Percentiles rank a stretch among this genome's conserved stretches.
Conservation (phyloP, 1,140 invertebrate species). For the Mactra quadrangularis region DNA sequence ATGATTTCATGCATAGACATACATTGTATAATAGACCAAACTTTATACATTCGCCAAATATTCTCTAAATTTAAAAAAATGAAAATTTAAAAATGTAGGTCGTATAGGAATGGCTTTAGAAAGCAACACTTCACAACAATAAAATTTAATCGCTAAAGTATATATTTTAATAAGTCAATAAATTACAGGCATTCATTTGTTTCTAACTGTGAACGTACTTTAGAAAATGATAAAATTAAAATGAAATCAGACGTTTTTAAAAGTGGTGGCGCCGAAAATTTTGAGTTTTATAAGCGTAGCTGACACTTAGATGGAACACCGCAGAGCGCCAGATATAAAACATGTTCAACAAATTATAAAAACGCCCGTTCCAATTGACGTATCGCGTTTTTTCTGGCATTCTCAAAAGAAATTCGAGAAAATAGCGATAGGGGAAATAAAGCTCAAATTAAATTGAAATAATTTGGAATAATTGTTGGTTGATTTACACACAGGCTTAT, state of each 20-base stretch:
- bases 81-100: no score
- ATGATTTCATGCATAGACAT: no score
- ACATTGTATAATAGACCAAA: no score
- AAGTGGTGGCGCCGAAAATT: slow-evolving; percentile 51
- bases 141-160: slow-evolving; percentile 31
- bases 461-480: slow-evolving; percentile 27
- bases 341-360: slow-evolving; percentile 50
- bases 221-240: slow-evolving; percentile 30
- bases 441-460: slow-evolving; percentile 50
- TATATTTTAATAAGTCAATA: slow-evolving; percentile 47
- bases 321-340: slow-evolving; percentile 27
- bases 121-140: slow-evolving; percentile 7
- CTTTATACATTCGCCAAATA: no score
- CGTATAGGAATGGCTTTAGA: neutral
- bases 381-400: slow-evolving; percentile 28
- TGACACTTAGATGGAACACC: slow-evolving; percentile 13
- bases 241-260: slow-evolving; percentile 56
- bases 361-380: slow-evolving; percentile 31
- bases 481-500: slow-evolving; percentile 26
- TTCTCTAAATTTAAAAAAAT: no score
- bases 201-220: slow-evolving; percentile 11
- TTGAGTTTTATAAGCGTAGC: slow-evolving; percentile 28
- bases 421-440: slow-evolving; percentile 37
- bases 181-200: slow-evolving; percentile 40
- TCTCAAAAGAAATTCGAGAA: slow-evolving; percentile 53